Evolutionary conservation across 2,797 vertebrate genomes (phyloP).

Genomic region (Anguilla obscura): DNA sequence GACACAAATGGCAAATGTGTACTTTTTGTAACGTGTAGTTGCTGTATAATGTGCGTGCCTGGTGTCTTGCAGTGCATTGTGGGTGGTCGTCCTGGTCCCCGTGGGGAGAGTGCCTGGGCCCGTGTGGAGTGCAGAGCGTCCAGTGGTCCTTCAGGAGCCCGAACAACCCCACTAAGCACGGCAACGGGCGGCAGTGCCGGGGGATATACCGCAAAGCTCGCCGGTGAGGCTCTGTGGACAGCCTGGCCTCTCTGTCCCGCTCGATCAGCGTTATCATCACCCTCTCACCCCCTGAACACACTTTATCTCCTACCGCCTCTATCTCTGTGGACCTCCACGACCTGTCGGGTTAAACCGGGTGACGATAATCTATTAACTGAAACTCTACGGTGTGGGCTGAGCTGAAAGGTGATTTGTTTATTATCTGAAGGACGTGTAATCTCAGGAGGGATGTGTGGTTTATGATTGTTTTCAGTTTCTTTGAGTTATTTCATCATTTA

Average conservation of each 20-base stretch:
- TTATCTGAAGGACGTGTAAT: background rate
- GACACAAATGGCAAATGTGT: background rate
- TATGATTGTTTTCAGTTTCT: background rate
- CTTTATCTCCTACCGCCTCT: background rate
- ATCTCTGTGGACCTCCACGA: background rate
- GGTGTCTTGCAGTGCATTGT: constrained; percentile 76
- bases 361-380: background rate
- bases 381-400: background rate
- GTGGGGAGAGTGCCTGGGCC: constrained; percentile 87
- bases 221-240: constrained; percentile 63
- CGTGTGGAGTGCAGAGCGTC: constrained; percentile 84
- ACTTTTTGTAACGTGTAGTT: background rate
- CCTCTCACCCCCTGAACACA: background rate
- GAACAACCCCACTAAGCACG: constrained; percentile 76
- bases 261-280: background rate
- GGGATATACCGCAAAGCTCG: constrained; percentile 90
- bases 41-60: background rate
- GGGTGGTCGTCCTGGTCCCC: constrained; percentile 89
- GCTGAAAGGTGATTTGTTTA: background rate
- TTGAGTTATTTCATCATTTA: background rate
- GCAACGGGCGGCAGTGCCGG: constrained; percentile 73
- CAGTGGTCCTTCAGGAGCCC: constrained; percentile 95
- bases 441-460: background rate
- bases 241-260: background rate
- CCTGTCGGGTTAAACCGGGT: background rate